Conservation (phyloP, 2,888 invertebrate species). For the Caenorhabditis virilis region DNA sequence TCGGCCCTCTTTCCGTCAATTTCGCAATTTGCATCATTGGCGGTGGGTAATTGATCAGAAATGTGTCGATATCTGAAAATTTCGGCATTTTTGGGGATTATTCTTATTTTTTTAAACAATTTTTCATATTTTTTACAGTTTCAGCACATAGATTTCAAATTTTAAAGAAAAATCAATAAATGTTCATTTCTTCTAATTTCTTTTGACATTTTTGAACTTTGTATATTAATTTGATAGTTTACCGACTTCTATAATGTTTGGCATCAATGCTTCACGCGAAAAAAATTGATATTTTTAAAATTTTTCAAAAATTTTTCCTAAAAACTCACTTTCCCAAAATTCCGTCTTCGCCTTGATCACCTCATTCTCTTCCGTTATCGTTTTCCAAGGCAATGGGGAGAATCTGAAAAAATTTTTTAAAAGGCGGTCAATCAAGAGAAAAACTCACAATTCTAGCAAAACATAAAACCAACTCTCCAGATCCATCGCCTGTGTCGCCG, state of each 20-base stretch:
- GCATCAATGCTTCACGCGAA: too few relatives aligned
- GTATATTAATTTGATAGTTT: too few relatives aligned
- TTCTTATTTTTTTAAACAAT: too few relatives aligned
- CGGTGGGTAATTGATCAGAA: background rate
- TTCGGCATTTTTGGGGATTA: background rate
- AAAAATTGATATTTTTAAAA: too few relatives aligned
- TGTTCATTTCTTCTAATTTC: too few relatives aligned
- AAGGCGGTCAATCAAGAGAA: background rate
- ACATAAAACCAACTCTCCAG: constrained; percentile 30
- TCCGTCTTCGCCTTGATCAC: background rate
- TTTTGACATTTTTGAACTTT: too few relatives aligned
- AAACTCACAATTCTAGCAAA: constrained; percentile 26
- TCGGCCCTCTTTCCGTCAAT: background rate
- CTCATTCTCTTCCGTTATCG: background rate
- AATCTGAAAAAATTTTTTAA: background rate
- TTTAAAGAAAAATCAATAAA: too few relatives aligned
- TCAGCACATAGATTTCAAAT: too few relatives aligned
- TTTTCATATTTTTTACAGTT: too few relatives aligned
- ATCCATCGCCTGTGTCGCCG: constrained; percentile 14
- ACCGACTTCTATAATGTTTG: too few relatives aligned
- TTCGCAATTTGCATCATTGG: background rate
- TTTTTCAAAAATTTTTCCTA: too few relatives aligned
- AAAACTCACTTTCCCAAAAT: background rate
- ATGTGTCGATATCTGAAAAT: too few relatives aligned
- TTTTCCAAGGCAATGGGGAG: background rate